Base-by-base conservation (phyloP, 2,888 invertebrate genomes). In the Omphaloscelis lunosa region DNA sequence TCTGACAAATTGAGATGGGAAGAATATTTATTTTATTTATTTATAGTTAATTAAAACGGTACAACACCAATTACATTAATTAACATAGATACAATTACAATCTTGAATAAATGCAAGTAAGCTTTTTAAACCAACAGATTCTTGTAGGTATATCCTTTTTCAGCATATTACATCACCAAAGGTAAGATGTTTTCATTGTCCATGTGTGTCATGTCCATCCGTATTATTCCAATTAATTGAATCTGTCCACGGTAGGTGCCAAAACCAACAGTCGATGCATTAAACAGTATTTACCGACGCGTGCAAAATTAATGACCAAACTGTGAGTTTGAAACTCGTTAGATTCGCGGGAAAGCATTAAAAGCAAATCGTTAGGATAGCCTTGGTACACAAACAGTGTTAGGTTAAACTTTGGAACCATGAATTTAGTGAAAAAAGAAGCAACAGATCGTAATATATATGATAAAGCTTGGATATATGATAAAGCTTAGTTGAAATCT, bases 221-320 rank as follows among this genome's bases (percentile, higher is more conserved):
- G 45, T 56, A 41, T 72, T 76, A 63, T 67, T 69, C 56, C 58
- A 69, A 72, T 68, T 72, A 62, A 79, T 80, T 79, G 51, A n/a
- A 78, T 86, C 29, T 61, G 70, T 79, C 67, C 41, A 65, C 45
- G 51, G 11, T 34, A 78, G 72, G 79, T 82, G 85, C 88, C 88
- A 82, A 84, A 86, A 72, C 53, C 74, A 85, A 88, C 77, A 79
- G 23, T 11, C 5, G 29, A 67, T 83, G 80, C 86, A 86, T 82
- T 82, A 77, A 70, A 61, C 59, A 29, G 45, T 74, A 56, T 88
- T 84, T 84, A 86, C 74, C 11, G 61, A 62, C 58, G 65, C 23
- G 80, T 70, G 71, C 67, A 67, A 84, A 80, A 67, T 59, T 76
- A 72, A 66, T 86, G 66, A 51, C 51, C 78, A 82, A 82, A 86